These are phyloP conservation scores for Antheraea mylitta DNA, from an alignment of 1,140 invertebrate genomes.

Conservation along the genomic window DNA sequence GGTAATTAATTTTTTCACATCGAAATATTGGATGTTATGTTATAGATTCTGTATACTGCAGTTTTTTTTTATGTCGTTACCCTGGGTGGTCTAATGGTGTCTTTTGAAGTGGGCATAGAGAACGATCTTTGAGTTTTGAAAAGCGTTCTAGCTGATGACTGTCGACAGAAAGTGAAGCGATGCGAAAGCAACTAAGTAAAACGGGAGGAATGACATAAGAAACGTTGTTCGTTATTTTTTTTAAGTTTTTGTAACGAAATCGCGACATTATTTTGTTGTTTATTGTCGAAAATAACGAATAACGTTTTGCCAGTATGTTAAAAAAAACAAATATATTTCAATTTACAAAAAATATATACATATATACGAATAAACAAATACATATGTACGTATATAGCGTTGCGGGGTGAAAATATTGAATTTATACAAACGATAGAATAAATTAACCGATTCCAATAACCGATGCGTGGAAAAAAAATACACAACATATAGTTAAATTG, in stretches of 20 bases:
- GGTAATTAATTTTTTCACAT: too few species aligned
- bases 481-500: conserved; percentile 5
- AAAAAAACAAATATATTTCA: not conserved
- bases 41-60: not conserved
- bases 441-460: conserved; percentile 13
- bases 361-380: too few species aligned
- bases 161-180: conserved; percentile 31
- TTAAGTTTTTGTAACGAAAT: too few species aligned
- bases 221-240: conserved; percentile 6
- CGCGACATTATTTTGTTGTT: too few species aligned
- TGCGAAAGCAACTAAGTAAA: conserved; percentile 24
- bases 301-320: not conserved
- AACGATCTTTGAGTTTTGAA: conserved; percentile 95
- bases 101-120: conserved; percentile 92
- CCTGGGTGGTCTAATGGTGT: conserved; percentile 79
- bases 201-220: conserved; percentile 7
- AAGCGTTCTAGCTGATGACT: conserved; percentile 85
- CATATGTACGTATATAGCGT: not conserved
- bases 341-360: not conserved
- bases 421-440: conserved; percentile 14
- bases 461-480: conserved; percentile 16
- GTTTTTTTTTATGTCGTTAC: conserved; percentile 42
- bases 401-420: not conserved
- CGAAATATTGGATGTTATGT: too few species aligned
- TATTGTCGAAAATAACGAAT: too few species aligned